A percentile compares a stretch with the other conserved stretches of the same genome.
Conservation (phyloP, 2,888 invertebrate species). For the Syrphus vitripennis region DNA sequence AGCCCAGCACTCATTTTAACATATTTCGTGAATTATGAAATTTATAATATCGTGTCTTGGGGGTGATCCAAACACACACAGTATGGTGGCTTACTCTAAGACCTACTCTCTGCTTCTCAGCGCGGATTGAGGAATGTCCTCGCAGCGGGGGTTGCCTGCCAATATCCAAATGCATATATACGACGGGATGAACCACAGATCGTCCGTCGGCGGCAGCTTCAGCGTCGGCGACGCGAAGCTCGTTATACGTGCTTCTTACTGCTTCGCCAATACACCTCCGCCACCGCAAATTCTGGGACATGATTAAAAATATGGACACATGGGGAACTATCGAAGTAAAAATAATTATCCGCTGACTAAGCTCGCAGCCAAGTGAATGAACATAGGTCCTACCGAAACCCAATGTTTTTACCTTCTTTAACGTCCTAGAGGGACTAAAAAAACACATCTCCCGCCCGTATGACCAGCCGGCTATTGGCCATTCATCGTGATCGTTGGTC, state of each 20-base stretch:
- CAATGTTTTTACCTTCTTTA: constrained; percentile 11
- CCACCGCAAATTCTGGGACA: constrained; percentile 48
- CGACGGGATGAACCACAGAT: neutral
- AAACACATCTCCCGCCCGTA: neutral
- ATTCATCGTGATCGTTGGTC: constrained; percentile 36
- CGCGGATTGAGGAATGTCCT: constrained; percentile 69
- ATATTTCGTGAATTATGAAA: constrained; percentile 72
- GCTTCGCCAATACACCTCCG: neutral
- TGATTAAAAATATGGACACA: constrained; percentile 70
- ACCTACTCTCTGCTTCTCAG: constrained; percentile 37
- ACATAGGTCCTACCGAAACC: constrained; percentile 37
- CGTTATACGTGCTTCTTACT: constrained; percentile 59
- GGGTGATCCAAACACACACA: constrained; percentile 72
- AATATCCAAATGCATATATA: constrained; percentile 67
- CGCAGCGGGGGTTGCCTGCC: constrained; percentile 64
- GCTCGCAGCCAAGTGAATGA: constrained; percentile 34
- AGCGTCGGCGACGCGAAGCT: constrained; percentile 22
- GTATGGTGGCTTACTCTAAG: constrained; percentile 57
- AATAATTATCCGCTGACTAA: constrained; percentile 71
- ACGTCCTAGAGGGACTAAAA: constrained; percentile 11
- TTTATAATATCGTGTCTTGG: constrained; percentile 72
- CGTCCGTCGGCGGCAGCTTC: neutral
- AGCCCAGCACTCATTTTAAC: constrained; percentile 70
- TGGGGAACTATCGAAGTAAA: constrained; percentile 56
- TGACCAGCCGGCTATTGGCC: neutral